Percentiles rank a stretch among this genome's conserved stretches.
Evolutionary conservation across 2,888 invertebrate species (phyloP).

Genomic region (Tinea trinotella): DNA sequence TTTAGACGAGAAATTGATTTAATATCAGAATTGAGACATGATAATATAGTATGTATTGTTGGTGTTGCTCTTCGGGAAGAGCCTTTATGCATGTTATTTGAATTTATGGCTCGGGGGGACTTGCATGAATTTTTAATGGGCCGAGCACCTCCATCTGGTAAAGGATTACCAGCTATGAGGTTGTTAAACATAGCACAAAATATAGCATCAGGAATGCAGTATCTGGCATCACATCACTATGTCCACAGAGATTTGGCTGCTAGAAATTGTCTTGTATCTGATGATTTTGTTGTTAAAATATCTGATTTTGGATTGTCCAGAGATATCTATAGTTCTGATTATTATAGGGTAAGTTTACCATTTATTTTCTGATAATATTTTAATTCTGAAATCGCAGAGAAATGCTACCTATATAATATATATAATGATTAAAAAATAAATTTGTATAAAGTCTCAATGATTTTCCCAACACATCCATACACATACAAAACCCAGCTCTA

Average conservation of each 20-base stretch:
- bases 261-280: slow-evolving; percentile 95
- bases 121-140: slow-evolving; percentile 95
- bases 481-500: neutral
- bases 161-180: slow-evolving; percentile 84
- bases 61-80: slow-evolving; percentile 92
- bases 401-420: slow-evolving; percentile 20
- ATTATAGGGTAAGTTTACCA: slow-evolving; percentile 78
- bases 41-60: slow-evolving; percentile 95
- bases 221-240: slow-evolving; percentile 91
- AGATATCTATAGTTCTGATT: slow-evolving; percentile 94
- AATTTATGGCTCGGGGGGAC: slow-evolving; percentile 98
- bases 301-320: slow-evolving; percentile 96
- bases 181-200: slow-evolving; percentile 93
- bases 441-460: no score
- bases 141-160: slow-evolving; percentile 89
- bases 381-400: no score
- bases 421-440: no score
- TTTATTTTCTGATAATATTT: slow-evolving; percentile 12
- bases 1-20: slow-evolving; percentile 95
- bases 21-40: slow-evolving; percentile 94
- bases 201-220: slow-evolving; percentile 88
- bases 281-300: slow-evolving; percentile 95
- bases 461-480: neutral
- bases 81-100: slow-evolving; percentile 96
- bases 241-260: slow-evolving; percentile 98